phyloP scores from a whole-genome alignment of 1,140 invertebrate species.

The Achroia grisella region DNA sequence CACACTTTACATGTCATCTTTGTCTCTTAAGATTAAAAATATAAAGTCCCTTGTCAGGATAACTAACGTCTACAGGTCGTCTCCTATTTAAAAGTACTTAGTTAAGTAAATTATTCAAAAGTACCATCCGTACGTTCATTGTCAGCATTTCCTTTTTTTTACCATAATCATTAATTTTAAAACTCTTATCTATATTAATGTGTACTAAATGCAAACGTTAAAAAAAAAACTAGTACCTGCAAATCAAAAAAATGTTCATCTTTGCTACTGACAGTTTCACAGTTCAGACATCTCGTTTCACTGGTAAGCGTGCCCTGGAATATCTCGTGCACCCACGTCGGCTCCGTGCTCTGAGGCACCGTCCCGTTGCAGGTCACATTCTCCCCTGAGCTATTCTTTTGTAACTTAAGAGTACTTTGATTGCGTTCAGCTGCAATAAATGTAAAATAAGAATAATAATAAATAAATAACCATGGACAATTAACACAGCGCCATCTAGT shows the following conservation, averaged over 20 bases:
- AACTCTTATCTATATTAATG: too few species aligned
- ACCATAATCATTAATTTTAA: too few species aligned
- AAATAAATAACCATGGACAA: background rate
- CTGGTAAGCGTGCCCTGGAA: conserved; percentile 99
- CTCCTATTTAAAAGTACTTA: too few species aligned
- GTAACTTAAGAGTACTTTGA: conserved; percentile 76
- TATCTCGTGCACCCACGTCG: conserved; percentile 99
- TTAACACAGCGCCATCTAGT: too few species aligned
- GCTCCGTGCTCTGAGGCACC: conserved; percentile 91
- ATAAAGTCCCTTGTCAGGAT: too few species aligned
- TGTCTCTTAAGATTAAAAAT: too few species aligned
- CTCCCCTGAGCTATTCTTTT: conserved; percentile 49
- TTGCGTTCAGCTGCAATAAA: conserved; percentile 83
- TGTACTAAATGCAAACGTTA: too few species aligned
- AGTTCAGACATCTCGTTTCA: conserved; percentile 99
- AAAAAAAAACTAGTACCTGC: conserved; percentile 70
- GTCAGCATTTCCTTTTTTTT: too few species aligned
- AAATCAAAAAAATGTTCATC: conserved; percentile 99
- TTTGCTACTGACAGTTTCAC: conserved; percentile 99
- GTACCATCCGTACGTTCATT: too few species aligned
- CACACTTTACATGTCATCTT: too few species aligned
- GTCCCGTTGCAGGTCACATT: conserved; percentile 70
- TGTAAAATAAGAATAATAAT: background rate
- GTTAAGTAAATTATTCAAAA: too few species aligned
- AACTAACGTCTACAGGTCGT: too few species aligned